Evolutionary conservation across 2,888 invertebrate species (phyloP).

Genomic region (Nomada hirtipes): DNA sequence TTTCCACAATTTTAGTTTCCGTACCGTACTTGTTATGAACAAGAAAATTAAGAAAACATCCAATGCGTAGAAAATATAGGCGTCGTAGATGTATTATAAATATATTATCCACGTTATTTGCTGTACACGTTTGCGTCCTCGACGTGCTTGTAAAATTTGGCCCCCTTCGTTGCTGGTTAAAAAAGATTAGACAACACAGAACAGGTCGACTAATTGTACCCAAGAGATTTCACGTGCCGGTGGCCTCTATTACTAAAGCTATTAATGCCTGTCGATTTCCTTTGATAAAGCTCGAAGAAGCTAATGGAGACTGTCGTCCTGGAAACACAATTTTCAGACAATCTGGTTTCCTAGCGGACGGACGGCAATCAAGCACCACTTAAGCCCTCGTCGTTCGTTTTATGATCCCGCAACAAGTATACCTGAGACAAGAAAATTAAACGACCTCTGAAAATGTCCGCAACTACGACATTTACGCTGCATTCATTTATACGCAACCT

Average conservation of each 20-base stretch:
- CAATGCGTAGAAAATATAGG: too few relatives aligned
- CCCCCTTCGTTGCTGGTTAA: too few relatives aligned
- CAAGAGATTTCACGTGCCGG: constrained; percentile 23
- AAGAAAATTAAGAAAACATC: too few relatives aligned
- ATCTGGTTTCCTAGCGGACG: constrained; percentile 65
- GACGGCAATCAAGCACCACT: constrained; percentile 68
- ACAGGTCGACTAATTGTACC: constrained; percentile 53
- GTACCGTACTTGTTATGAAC: too few relatives aligned
- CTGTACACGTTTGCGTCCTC: too few relatives aligned
- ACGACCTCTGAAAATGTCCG: constrained; percentile 51
- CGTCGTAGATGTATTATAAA: too few relatives aligned
- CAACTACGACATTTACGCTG: constrained; percentile 14
- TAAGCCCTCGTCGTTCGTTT: constrained; percentile 61
- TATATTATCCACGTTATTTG: too few relatives aligned
- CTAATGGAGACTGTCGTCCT: constrained; percentile 54
- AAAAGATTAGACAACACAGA: neutral
- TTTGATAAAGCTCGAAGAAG: constrained; percentile 53
- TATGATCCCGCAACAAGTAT: constrained; percentile 59
- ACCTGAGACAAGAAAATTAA: constrained; percentile 57
- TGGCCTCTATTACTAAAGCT: constrained; percentile 52
- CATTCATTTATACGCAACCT: constrained; percentile 27
- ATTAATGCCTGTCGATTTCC: constrained; percentile 59
- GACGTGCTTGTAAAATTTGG: too few relatives aligned
- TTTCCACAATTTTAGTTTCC: too few relatives aligned
- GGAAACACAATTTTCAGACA: constrained; percentile 69